Evolutionary conservation across 2,888 invertebrate genomes (phyloP).

Genomic region (Cerceris rybyensis): DNA sequence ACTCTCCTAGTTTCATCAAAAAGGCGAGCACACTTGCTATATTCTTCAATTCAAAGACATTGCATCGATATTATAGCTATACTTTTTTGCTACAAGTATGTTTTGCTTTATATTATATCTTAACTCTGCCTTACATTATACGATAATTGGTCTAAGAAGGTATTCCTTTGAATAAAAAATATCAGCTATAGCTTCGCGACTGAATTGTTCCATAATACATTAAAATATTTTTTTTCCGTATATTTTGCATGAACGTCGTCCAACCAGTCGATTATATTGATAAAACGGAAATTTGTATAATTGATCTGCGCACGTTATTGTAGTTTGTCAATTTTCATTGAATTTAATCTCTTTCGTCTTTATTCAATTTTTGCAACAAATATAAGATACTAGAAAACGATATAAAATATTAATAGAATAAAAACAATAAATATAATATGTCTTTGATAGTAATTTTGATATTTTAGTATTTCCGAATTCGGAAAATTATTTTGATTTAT

Average conservation of each 20-base stretch:
- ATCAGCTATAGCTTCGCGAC: slow-evolving; percentile 40
- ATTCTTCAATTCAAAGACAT: slow-evolving; percentile 81
- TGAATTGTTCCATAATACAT: slow-evolving; percentile 16
- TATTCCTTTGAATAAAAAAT: slow-evolving; percentile 60
- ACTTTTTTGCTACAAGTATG: slow-evolving; percentile 60
- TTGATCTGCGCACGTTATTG: background rate
- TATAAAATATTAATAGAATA: too few relatives aligned
- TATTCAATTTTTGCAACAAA: too few relatives aligned
- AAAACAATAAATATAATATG: too few relatives aligned
- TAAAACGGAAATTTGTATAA: slow-evolving; percentile 11
- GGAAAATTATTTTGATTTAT: too few relatives aligned
- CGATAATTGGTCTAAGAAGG: slow-evolving; percentile 68
- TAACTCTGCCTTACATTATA: slow-evolving; percentile 46
- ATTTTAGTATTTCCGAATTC: too few relatives aligned
- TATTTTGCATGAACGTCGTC: slow-evolving; percentile 35
- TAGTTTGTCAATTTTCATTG: background rate
- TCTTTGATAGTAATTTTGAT: too few relatives aligned
- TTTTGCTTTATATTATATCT: slow-evolving; percentile 48
- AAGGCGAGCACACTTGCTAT: slow-evolving; percentile 78
- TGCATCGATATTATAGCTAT: slow-evolving; percentile 74
- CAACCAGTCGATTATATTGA: slow-evolving; percentile 13
- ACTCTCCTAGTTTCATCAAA: slow-evolving; percentile 75
- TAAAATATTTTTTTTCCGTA: slow-evolving; percentile 31
- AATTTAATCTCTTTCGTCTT: background rate
- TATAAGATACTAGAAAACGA: too few relatives aligned